phyloP scores from a whole-genome alignment of 2,888 invertebrate species.

The Drosophila cyrtoloma region DNA sequence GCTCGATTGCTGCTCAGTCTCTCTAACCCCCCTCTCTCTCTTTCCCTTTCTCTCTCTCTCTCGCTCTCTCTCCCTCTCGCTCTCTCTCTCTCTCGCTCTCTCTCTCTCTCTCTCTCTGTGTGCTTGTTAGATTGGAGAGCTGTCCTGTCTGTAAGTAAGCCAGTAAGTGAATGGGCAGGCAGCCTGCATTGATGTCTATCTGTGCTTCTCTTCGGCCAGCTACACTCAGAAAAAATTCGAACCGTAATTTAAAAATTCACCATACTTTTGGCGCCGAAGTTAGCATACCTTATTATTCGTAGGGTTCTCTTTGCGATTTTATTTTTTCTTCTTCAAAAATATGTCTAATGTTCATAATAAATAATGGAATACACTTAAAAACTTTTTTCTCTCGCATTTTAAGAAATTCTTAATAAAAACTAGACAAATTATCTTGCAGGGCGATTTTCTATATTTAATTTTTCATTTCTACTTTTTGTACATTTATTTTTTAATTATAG shows the following conservation, averaged over 20 bases:
- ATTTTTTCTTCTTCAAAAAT: too few species aligned
- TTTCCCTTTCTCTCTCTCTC: conserved; percentile 2
- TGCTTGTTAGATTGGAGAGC: conserved; percentile 74
- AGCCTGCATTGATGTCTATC: conserved; percentile 5
- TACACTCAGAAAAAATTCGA: neutral
- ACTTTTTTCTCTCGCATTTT: too few species aligned
- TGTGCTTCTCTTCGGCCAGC: neutral
- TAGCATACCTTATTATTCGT: neutral
- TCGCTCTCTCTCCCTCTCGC: conserved; percentile 1
- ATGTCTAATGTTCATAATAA: accelerated
- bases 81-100: conserved; percentile 6
- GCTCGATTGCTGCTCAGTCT: conserved; percentile 26
- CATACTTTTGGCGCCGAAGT: neutral
- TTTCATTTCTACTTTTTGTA: too few species aligned
- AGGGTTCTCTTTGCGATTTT: neutral
- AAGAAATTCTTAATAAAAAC: too few species aligned
- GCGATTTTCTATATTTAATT: too few species aligned
- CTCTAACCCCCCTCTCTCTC: conserved; percentile 8
- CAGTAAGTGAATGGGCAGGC: conserved; percentile 72
- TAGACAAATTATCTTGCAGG: too few species aligned
- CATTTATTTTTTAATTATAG: too few species aligned
- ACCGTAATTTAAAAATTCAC: too few species aligned
- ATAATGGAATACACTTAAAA: neutral
- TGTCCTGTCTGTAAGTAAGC: conserved; percentile 67
- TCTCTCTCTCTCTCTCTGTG: conserved; percentile 26